A percentile compares a stretch with the other conserved stretches of the same genome.
phyloP scores from a whole-genome alignment of 2,113 vertebrate genomes.

The Oplegnathus fasciatus region DNA sequence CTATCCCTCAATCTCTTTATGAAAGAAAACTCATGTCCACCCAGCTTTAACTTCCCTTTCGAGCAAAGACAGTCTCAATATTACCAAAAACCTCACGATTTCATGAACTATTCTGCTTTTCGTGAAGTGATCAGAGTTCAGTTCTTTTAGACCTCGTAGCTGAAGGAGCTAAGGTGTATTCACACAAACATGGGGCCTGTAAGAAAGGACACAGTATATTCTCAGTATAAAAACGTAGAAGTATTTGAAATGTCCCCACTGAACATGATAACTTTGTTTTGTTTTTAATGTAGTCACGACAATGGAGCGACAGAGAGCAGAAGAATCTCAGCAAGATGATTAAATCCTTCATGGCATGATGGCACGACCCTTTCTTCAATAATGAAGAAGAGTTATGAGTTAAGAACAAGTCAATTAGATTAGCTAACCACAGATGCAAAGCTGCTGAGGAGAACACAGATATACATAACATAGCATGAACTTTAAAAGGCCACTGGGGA shows the following conservation, averaged over 20 bases:
- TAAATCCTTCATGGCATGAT: not conserved
- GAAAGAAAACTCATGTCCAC: not conserved
- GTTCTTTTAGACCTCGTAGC: not conserved
- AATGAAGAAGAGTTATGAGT: not conserved
- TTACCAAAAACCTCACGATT: not conserved
- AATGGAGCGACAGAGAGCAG: not conserved
- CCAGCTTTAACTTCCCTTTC: not conserved
- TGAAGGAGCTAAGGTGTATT: not conserved
- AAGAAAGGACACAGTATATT: not conserved
- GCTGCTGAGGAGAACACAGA: not conserved
- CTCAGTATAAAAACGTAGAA: not conserved
- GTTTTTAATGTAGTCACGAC: not conserved
- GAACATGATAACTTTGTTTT: not conserved
- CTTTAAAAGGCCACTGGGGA: not conserved
- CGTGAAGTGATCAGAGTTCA: not conserved
- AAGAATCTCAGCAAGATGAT: not conserved
- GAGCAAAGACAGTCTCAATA: not conserved
- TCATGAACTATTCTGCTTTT: not conserved
- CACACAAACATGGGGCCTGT: not conserved
- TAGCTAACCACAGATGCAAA: not conserved
- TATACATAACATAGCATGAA: not conserved
- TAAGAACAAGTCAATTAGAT: conserved; percentile 1
- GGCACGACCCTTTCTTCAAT: not conserved
- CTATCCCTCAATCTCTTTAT: not conserved
- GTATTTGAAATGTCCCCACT: not conserved